These are phyloP conservation scores for Linnaemya tessellans DNA, from an alignment of 2,888 invertebrate genomes.

Conservation along the genomic window DNA sequence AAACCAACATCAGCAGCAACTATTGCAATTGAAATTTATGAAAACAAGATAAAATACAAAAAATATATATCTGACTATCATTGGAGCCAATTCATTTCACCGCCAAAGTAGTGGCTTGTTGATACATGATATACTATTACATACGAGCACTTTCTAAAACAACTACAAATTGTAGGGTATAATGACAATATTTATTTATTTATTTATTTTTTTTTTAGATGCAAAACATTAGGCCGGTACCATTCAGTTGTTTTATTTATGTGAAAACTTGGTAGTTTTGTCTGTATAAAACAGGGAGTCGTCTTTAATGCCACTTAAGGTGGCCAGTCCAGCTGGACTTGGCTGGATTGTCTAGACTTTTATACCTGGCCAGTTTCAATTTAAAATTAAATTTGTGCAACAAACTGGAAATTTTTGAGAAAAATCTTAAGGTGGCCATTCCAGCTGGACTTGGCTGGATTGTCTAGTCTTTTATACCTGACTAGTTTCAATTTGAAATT, in stretches of 20 bases:
- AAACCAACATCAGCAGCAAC: slow-evolving; percentile 49
- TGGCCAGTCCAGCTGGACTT: too few species aligned
- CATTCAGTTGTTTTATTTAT: not conserved
- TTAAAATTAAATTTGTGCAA: too few species aligned
- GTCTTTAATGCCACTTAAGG: too few species aligned
- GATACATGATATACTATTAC: slow-evolving; percentile 49
- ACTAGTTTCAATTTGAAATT: too few species aligned
- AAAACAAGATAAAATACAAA: slow-evolving; percentile 31
- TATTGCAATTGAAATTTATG: slow-evolving; percentile 63
- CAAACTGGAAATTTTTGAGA: too few species aligned
- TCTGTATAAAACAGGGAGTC: too few species aligned
- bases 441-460: too few species aligned
- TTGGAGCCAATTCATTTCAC: slow-evolving; percentile 39
- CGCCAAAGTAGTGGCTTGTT: slow-evolving; percentile 39
- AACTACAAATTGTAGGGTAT: slow-evolving; percentile 25
- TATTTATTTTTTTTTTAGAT: not conserved
- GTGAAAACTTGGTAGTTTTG: too few species aligned
- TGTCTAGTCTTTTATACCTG: too few species aligned
- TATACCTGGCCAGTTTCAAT: too few species aligned
- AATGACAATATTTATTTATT: slow-evolving; percentile 30
- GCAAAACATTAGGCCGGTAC: slow-evolving; percentile 14
- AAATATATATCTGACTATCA: slow-evolving; percentile 41
- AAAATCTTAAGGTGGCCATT: too few species aligned
- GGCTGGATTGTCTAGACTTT: too few species aligned
- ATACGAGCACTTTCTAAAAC: slow-evolving; percentile 46